These are phyloP conservation scores for Myotis davidii DNA, from an alignment of 2,113 vertebrate species.

Conservation along the genomic window DNA sequence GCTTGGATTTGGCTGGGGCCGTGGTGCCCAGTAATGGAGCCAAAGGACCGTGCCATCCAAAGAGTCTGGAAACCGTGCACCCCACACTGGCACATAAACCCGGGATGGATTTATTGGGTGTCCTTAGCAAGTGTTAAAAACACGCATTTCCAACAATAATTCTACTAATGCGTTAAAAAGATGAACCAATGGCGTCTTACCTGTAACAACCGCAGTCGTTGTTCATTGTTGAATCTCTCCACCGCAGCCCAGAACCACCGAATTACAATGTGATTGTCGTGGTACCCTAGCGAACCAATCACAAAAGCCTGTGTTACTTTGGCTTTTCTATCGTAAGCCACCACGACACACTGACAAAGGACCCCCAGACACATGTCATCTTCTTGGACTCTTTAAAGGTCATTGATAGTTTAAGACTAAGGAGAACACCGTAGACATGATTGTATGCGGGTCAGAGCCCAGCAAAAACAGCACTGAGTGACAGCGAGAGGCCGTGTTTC, in stretches of 20 bases:
- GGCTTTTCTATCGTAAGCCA: not conserved
- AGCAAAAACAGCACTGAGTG: not conserved
- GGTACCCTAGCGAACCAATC: constrained; percentile 91
- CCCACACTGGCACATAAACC: not conserved
- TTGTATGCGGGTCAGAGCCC: not conserved
- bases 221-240: constrained; percentile 99
- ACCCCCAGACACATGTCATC: not conserved
- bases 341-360: not conserved
- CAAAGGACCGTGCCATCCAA: not conserved
- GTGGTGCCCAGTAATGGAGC: not conserved
- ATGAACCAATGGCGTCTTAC: constrained; percentile 81
- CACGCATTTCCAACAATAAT: not conserved
- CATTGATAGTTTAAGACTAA: not conserved
- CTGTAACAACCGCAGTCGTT: constrained; percentile 96
- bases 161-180: not conserved
- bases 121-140: not conserved
- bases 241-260: constrained; percentile 99
- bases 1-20: not conserved
- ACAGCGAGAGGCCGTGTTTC: not conserved
- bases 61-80: not conserved
- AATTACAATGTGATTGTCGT: constrained; percentile 99
- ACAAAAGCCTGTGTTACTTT: constrained; percentile 19
- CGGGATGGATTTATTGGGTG: not conserved
- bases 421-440: not conserved
- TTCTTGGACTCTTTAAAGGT: constrained; percentile 23